Conservation (phyloP, 2,113 vertebrate genomes). For the Rhinogobius similis region DNA sequence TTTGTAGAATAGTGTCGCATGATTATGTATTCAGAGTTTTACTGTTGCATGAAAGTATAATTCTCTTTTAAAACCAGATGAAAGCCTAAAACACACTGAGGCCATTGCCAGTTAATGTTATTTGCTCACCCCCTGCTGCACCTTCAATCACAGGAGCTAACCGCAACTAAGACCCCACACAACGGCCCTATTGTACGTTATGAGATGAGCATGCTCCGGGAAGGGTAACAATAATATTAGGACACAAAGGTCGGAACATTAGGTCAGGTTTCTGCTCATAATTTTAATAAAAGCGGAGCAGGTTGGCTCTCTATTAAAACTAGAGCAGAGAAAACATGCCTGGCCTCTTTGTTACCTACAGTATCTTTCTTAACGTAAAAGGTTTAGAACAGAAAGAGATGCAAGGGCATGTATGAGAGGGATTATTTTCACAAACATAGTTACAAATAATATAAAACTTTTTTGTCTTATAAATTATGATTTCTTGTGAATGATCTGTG, state of each 20-base stretch:
- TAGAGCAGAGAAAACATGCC: conserved; percentile 41
- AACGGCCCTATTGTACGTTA: conserved; percentile 31
- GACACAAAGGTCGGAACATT: conserved; percentile 58
- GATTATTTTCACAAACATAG: background rate
- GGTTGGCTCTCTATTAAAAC: conserved; percentile 54
- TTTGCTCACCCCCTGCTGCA: conserved; percentile 26
- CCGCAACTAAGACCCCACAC: conserved; percentile 49
- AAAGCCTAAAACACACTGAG: conserved; percentile 39
- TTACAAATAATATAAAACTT: too few relatives aligned
- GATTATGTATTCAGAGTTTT: background rate
- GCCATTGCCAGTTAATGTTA: conserved; percentile 26
- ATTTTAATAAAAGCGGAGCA: conserved; percentile 65
- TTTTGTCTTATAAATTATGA: too few relatives aligned
- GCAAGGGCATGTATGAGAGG: background rate
- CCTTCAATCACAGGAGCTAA: conserved; percentile 21
- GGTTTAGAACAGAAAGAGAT: background rate
- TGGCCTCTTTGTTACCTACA: conserved; percentile 42
- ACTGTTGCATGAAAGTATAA: background rate
- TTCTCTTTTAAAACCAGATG: conserved; percentile 12
- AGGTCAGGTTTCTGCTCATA: conserved; percentile 31
- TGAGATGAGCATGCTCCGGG: conserved; percentile 48
- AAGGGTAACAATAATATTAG: conserved; percentile 66
- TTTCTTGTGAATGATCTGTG: too few relatives aligned
- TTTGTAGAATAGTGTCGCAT: too few relatives aligned
- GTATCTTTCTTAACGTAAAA: conserved; percentile 22